These are phyloP conservation scores for Chaetorhynchus papuensis DNA, from an alignment of 2,113 vertebrate genomes.

Conservation along the genomic window DNA sequence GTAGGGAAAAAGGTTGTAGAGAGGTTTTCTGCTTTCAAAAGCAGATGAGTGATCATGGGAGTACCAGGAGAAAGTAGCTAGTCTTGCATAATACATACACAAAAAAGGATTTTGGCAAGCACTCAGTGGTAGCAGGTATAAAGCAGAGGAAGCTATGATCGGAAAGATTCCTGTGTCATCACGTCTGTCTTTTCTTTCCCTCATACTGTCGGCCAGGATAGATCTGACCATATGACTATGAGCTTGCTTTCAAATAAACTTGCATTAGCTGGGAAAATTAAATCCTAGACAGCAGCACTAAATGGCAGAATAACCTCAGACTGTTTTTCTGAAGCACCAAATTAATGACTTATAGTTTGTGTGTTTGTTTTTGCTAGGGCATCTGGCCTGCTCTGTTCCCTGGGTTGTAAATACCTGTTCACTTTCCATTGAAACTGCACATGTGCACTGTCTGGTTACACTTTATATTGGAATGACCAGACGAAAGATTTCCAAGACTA, in stretches of 20 bases:
- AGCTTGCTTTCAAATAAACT: not conserved
- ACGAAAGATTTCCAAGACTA: not conserved
- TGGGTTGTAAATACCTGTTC: not conserved
- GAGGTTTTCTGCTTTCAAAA: not conserved
- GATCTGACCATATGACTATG: not conserved
- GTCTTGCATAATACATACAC: not conserved
- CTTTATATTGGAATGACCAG: constrained; percentile 23
- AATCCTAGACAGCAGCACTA: not conserved
- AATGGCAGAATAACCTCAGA: not conserved
- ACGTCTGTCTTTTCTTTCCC: not conserved
- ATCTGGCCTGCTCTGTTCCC: not conserved
- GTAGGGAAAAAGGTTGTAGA: not conserved
- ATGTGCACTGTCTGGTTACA: constrained; percentile 8
- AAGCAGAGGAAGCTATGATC: not conserved
- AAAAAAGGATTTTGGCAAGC: not conserved
- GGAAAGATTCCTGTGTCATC: not conserved
- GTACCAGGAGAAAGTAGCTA: not conserved
- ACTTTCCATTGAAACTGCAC: not conserved
- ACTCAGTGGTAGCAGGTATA: not conserved
- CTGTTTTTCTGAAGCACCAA: not conserved
- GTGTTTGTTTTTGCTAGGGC: not conserved
- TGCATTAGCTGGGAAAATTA: not conserved
- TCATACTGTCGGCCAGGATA: not conserved
- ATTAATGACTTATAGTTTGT: not conserved
- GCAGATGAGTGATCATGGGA: not conserved